Conservation (phyloP, 2,797 vertebrate genomes). For the Apodemus agrarius region DNA sequence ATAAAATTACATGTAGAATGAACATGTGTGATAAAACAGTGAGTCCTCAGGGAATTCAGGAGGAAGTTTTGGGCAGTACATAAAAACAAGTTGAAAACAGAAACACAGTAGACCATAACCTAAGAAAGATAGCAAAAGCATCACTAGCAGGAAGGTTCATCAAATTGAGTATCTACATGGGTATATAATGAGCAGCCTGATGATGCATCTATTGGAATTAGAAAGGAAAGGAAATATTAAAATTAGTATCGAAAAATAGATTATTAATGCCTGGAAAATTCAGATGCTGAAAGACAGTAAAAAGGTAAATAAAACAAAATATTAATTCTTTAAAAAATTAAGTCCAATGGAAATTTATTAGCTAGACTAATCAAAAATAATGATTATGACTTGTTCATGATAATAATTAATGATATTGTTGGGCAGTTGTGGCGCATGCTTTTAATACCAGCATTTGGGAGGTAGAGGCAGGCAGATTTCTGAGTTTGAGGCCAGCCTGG, state of each 20-base stretch:
- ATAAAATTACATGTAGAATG: not conserved
- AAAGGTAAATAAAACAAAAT: not conserved
- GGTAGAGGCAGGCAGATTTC: no score
- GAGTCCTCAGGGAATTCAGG: not conserved
- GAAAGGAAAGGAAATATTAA: not conserved
- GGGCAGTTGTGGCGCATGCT: no score
- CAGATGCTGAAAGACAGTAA: not conserved
- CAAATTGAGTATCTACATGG: not conserved
- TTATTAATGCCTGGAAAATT: not conserved
- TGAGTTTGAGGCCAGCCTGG: no score
- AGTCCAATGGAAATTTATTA: not conserved
- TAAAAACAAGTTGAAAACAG: not conserved
- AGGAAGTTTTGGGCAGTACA: not conserved
- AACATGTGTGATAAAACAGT: not conserved
- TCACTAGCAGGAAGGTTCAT: not conserved
- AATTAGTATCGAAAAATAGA: not conserved
- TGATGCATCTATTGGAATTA: not conserved
- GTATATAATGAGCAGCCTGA: not conserved
- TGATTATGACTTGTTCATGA: not conserved
- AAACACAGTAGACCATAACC: not conserved
- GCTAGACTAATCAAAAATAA: not conserved
- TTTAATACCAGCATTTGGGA: no score
- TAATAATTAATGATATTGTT: not conserved
- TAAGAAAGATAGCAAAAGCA: no score
- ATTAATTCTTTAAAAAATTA: not conserved